phyloP scores from a whole-genome alignment of 2,888 invertebrate genomes.

The Philereme transversata region DNA sequence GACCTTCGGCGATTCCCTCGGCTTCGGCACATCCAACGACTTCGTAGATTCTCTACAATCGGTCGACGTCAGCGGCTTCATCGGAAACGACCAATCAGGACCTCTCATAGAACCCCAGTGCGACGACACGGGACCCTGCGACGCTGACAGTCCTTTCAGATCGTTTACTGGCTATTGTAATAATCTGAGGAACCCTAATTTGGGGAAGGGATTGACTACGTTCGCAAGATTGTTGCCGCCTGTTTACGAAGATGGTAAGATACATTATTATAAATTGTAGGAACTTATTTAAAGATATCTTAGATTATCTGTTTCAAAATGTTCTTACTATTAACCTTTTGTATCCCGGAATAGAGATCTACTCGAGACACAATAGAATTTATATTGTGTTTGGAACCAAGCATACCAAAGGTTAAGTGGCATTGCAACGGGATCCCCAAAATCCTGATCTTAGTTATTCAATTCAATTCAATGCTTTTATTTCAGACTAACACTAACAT shows the following conservation, averaged over 20 bases:
- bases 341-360: no score
- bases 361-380: no score
- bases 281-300: no score
- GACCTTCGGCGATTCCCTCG: constrained; percentile 85
- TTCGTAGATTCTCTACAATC: constrained; percentile 91
- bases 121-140: constrained; percentile 89
- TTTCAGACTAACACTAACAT: no score
- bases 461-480: no score
- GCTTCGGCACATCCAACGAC: constrained; percentile 83
- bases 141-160: constrained; percentile 88
- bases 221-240: constrained; percentile 93
- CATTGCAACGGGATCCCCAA: no score
- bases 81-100: constrained; percentile 84
- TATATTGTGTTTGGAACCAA: no score
- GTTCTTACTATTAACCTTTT: no score
- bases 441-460: no score
- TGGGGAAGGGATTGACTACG: constrained; percentile 93
- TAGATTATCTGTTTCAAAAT: no score
- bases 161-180: constrained; percentile 94
- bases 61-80: constrained; percentile 89
- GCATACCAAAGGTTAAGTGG: no score
- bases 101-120: constrained; percentile 88
- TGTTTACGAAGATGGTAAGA: constrained; percentile 92
- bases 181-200: constrained; percentile 91
- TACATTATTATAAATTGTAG: no score